Evolutionary conservation across 2,888 invertebrate genomes (phyloP).

Genomic region (Sepiola atlantica): DNA sequence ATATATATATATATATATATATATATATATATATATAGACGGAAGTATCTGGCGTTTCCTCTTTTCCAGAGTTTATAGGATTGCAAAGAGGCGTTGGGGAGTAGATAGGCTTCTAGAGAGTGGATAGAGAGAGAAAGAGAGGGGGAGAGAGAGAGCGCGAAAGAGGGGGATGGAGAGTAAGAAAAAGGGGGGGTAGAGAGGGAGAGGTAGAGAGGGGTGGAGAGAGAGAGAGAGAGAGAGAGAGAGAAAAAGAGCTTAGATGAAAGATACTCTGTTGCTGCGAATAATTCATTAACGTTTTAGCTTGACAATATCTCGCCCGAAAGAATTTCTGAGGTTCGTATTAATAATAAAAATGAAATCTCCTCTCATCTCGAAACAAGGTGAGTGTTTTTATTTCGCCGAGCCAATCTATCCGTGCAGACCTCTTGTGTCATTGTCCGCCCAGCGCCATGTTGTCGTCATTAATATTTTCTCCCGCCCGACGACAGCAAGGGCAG

Average conservation of each 20-base stretch:
- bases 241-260: background rate
- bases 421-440: background rate
- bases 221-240: background rate
- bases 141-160: too few species aligned
- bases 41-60: background rate
- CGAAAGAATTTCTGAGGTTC: background rate
- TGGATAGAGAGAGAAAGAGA: background rate
- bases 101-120: background rate
- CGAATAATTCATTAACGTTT: background rate
- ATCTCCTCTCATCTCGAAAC: background rate
- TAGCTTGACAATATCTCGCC: background rate
- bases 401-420: background rate
- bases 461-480: slow-evolving; percentile 1
- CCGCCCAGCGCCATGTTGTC: background rate
- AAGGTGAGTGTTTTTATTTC: background rate
- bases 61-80: background rate
- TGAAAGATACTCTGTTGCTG: background rate
- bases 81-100: background rate
- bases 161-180: too few species aligned
- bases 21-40: background rate
- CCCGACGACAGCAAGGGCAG: slow-evolving; percentile 16
- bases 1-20: slow-evolving; percentile 32
- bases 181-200: background rate
- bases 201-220: background rate
- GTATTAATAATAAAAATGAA: background rate